Percentiles rank a stretch among this genome's conserved stretches.
These are phyloP conservation scores for Peromyscus leucopus DNA, from an alignment of 2,113 vertebrate species.

Conservation along the genomic window DNA sequence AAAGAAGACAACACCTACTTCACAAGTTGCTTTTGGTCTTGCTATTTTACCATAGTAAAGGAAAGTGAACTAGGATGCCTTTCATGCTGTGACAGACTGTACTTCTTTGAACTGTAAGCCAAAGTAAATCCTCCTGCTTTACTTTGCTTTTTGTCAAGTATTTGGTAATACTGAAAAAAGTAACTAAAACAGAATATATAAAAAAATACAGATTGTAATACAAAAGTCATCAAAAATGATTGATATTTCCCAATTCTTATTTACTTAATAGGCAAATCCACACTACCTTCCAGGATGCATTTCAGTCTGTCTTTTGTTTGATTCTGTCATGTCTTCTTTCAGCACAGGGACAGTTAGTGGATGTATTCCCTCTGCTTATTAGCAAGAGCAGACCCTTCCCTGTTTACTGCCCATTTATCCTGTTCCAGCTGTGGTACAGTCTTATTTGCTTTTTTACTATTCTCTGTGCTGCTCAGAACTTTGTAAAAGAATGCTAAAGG, in stretches of 20 bases:
- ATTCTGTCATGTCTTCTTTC: neutral
- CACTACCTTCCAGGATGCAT: neutral
- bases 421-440: neutral
- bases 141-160: neutral
- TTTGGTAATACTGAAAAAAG: neutral
- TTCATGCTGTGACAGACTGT: neutral
- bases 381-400: neutral
- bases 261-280: neutral
- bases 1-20: neutral
- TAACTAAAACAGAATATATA: neutral
- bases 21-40: neutral
- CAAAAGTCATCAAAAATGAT: slow-evolving; percentile 20
- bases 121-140: neutral
- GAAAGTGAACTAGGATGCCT: too few relatives aligned
- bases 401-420: neutral
- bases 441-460: neutral
- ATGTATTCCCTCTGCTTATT: neutral
- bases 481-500: neutral
- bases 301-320: neutral
- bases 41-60: neutral
- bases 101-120: too few relatives aligned
- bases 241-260: slow-evolving; percentile 22
- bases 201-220: neutral
- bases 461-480: neutral
- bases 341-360: neutral